phyloP scores from a whole-genome alignment of 1,140 invertebrate genomes.

The Camponotus pennsylvanicus region DNA sequence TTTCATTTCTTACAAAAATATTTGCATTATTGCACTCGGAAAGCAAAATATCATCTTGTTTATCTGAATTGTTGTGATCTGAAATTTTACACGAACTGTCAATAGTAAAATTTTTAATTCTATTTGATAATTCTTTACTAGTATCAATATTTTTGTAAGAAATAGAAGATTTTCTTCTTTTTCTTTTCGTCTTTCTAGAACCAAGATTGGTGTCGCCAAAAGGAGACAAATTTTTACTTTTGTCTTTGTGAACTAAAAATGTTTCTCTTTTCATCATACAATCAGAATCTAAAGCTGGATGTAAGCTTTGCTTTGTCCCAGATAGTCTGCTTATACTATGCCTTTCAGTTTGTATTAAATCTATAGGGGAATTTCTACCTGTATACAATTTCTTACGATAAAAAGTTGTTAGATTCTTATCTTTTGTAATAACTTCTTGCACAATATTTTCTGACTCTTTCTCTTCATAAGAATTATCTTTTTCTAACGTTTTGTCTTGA shows the following conservation, averaged over 20 bases:
- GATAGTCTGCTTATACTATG: background rate
- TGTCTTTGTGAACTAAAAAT: background rate
- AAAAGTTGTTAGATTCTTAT: background rate
- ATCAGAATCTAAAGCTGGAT: slow-evolving; percentile 74
- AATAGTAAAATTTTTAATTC: background rate
- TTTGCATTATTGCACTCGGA: background rate
- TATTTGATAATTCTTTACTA: background rate
- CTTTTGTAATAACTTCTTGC: background rate
- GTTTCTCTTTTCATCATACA: background rate
- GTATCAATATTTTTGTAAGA: slow-evolving; percentile 12
- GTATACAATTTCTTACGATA: slow-evolving; percentile 77
- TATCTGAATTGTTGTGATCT: background rate
- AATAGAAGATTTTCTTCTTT: background rate
- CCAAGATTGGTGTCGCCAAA: background rate
- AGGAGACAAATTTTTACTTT: background rate
- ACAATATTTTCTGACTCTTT: background rate
- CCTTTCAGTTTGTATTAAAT: slow-evolving; percentile 61
- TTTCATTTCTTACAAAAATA: background rate
- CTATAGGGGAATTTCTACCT: slow-evolving; percentile 72
- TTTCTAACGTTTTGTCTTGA: background rate
- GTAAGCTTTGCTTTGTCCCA: slow-evolving; percentile 23
- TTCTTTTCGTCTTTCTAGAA: background rate
- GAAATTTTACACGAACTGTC: background rate
- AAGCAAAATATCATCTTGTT: background rate
- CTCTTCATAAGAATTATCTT: background rate